Base-by-base conservation (phyloP, 1,140 invertebrate genomes). In the Zaprionus kolodkinae region DNA sequence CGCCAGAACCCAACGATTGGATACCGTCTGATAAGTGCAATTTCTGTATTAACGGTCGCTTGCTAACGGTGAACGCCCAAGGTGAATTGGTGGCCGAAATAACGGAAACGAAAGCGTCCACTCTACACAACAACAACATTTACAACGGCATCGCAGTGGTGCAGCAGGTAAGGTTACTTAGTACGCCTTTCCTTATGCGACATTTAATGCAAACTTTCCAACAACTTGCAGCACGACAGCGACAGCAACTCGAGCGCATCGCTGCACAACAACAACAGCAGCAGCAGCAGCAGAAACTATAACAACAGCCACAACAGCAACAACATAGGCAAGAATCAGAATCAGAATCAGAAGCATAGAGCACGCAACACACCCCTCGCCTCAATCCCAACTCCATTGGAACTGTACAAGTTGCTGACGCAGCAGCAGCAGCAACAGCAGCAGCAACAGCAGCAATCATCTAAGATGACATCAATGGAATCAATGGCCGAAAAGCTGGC, bases 11-110 rank as follows among this genome's bases (percentile, higher is more conserved):
- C 21, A 94, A 95, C 92, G 97, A 97, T 93, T 98, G 96, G 96
- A 95, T 95, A 93, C 96, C 97, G 78, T 94, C 96, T 86, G 95
- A 96, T 92, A 96, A 96, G 93, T 97, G 97, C 93, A 96, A 96
- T 94, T 97, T 97, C 93, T 98, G 97, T 94, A 95, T 96, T 91
- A 96, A 97, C 94, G 96, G 96, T 92, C 96, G 96, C 92, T 94
- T 96, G 78, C 82, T 93, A 81, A 92, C 91, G 73, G 92, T 93
- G 59, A 93, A 93, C 82, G 82, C 91, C 74, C 77, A 91, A 69
- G 92, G 92, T 59, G 87, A 92, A 82, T 79, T 93, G 76, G 92
- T 93, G 76, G 90, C 90, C 79, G 92, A 92, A 89, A 68, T 91
- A 60, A 59, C 79, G 40, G 54, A n/a, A n/a, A n/a, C 76, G 67